Percentiles rank a stretch among this genome's conserved stretches.
These are phyloP conservation scores for Xenopus laevis DNA, from an alignment of 2,113 vertebrate genomes.

Conservation along the genomic window DNA sequence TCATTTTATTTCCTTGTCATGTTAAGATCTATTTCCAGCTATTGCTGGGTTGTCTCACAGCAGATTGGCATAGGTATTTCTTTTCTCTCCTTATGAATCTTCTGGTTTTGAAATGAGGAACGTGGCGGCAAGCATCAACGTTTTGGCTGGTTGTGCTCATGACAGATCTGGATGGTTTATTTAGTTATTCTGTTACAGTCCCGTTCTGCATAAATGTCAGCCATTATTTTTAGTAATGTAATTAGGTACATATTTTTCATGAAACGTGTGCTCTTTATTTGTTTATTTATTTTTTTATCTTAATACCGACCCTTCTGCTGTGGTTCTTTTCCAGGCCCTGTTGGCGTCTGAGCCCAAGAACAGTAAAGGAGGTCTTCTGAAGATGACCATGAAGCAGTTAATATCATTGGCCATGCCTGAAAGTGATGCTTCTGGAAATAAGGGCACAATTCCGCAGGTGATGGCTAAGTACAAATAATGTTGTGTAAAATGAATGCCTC, in stretches of 20 bases:
- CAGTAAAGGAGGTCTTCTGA: constrained; percentile 80
- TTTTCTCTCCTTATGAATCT: no score
- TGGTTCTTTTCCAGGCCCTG: constrained; percentile 70
- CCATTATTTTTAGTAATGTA: no score
- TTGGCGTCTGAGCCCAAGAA: constrained; percentile 90
- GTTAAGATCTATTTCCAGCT: no score
- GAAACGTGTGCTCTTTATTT: not conserved
- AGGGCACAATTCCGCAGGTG: constrained; percentile 85
- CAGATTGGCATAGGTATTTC: no score
- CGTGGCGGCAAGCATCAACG: no score
- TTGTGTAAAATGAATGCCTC: no score
- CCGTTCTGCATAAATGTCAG: no score
- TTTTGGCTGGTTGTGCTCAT: no score
- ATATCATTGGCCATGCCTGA: constrained; percentile 72
- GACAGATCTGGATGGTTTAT: no score
- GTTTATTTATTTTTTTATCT: not conserved
- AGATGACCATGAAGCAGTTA: constrained; percentile 86
- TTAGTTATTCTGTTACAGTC: no score
- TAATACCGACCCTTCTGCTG: not conserved
- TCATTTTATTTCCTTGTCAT: not conserved
- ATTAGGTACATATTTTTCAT: not conserved
- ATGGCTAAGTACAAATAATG: not conserved
- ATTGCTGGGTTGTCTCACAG: not conserved
- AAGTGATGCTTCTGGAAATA: constrained; percentile 51
- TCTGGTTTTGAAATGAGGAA: no score